Conservation (phyloP, 2,113 vertebrate genomes). For the Pimephales promelas region DNA sequence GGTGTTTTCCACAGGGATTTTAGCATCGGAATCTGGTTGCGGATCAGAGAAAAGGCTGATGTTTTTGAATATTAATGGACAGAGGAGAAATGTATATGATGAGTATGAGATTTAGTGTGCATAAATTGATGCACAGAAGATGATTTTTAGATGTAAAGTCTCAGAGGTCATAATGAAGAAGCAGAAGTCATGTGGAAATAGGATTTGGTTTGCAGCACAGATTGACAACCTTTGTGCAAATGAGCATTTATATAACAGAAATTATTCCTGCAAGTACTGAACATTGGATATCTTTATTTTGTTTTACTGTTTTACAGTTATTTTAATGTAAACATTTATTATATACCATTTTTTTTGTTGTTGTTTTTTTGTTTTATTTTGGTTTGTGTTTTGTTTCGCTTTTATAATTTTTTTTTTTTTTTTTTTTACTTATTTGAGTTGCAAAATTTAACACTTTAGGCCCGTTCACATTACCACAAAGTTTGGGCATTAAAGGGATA, state of each 20-base stretch:
- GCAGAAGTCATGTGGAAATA: not conserved
- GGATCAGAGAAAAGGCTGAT: conserved; percentile 14
- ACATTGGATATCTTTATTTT: conserved; percentile 19
- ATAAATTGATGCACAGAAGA: not conserved
- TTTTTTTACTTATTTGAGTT: too few relatives aligned
- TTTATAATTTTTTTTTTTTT: too few relatives aligned
- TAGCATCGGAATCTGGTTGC: conserved; percentile 16
- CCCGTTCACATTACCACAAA: too few relatives aligned
- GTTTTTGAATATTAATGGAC: conserved; percentile 22
- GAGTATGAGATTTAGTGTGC: not conserved
- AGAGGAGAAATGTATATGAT: not conserved
- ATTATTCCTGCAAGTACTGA: conserved; percentile 45
- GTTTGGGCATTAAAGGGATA: too few relatives aligned
- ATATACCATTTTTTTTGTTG: not conserved
- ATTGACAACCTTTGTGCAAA: conserved; percentile 29
- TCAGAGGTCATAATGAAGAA: conserved; percentile 16
- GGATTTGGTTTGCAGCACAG: conserved; percentile 12
- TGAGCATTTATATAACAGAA: conserved; percentile 44
- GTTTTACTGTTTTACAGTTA: not conserved
- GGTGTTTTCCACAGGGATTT: conserved; percentile 5
- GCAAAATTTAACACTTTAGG: too few relatives aligned
- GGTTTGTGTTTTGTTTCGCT: not conserved
- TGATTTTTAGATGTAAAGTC: not conserved
- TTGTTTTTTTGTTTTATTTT: not conserved
- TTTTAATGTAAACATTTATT: not conserved